Evolutionary conservation across 2,113 vertebrate species (phyloP).

Genomic region (Silurus glanis): DNA sequence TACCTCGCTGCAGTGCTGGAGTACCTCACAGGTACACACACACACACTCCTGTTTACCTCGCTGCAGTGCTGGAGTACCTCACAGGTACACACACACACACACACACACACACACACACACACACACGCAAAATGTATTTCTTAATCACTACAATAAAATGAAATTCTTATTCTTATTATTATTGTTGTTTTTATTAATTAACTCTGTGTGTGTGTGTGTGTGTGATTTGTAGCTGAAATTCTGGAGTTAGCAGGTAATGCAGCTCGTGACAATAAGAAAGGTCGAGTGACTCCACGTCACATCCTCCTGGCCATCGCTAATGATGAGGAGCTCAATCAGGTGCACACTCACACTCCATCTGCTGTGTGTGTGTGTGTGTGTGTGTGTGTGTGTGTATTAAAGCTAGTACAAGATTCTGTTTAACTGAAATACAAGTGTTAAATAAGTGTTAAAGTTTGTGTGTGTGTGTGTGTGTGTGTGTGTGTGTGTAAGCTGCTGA

Average conservation of each 20-base stretch:
- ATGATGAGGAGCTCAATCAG: slow-evolving; percentile 98
- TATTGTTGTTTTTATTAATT: neutral
- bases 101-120: neutral
- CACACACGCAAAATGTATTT: neutral
- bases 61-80: too few relatives aligned
- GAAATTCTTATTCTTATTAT: neutral
- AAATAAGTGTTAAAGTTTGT: neutral
- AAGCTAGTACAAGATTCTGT: neutral
- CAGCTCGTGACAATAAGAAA: slow-evolving; percentile 98
- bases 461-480: slow-evolving; percentile 33
- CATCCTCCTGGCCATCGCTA: slow-evolving; percentile 95
- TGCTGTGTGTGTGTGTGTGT: neutral
- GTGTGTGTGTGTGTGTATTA: slow-evolving; percentile 55
- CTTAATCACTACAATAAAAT: neutral
- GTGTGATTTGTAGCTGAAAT: slow-evolving; percentile 83
- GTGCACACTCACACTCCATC: slow-evolving; percentile 63
- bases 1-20: too few relatives aligned
- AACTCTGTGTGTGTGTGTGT: neutral
- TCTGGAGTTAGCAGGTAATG: slow-evolving; percentile 95
- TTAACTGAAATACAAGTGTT: neutral
- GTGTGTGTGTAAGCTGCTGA: slow-evolving; percentile 79
- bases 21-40: slow-evolving; percentile 51
- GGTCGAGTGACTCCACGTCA: slow-evolving; percentile 94
- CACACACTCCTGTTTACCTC: neutral
- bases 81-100: neutral